Percentiles rank a stretch among this genome's conserved stretches.
Evolutionary conservation across 2,888 invertebrate genomes (phyloP).

Genomic region (Drosophila austrosaltans): DNA sequence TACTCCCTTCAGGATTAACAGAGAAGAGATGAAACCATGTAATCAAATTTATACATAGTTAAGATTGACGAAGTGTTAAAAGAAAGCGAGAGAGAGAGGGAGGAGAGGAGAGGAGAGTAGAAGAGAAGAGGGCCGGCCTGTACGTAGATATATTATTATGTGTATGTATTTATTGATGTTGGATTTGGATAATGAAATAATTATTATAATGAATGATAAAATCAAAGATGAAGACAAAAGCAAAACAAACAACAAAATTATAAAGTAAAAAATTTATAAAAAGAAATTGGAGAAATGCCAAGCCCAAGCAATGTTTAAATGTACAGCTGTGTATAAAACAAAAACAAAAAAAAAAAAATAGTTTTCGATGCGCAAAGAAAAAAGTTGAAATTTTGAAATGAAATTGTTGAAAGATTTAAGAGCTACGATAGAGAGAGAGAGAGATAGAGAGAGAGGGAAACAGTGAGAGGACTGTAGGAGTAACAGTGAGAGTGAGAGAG

Average conservation of each 20-base stretch:
- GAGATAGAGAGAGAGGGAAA: conserved; percentile 12
- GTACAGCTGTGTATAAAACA: conserved; percentile 26
- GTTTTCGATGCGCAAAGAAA: conserved; percentile 26
- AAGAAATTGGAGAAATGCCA: conserved; percentile 15
- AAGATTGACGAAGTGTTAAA: conserved; percentile 11
- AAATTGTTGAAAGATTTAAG: conserved; percentile 46
- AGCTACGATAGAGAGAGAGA: conserved; percentile 15
- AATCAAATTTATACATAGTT: conserved; percentile 18
- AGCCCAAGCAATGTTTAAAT: conserved; percentile 20
- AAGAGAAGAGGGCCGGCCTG: neutral
- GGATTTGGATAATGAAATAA: neutral
- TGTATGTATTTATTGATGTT: conserved; percentile 13
- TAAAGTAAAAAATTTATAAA: neutral
- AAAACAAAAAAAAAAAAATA: neutral
- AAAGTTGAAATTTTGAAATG: conserved; percentile 22
- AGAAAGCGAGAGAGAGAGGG: neutral
- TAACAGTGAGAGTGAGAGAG: conserved; percentile 25
- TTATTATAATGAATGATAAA: neutral
- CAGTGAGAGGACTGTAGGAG: conserved; percentile 11
- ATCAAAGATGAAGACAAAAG: conserved; percentile 5
- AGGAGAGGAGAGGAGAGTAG: too few relatives aligned
- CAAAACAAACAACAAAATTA: neutral
- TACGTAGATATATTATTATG: conserved; percentile 9
- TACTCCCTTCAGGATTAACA: neutral
- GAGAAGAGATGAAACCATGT: neutral